These are phyloP conservation scores for Porphyrio hochstetteri DNA, from an alignment of 2,113 vertebrate genomes.

Conservation along the genomic window DNA sequence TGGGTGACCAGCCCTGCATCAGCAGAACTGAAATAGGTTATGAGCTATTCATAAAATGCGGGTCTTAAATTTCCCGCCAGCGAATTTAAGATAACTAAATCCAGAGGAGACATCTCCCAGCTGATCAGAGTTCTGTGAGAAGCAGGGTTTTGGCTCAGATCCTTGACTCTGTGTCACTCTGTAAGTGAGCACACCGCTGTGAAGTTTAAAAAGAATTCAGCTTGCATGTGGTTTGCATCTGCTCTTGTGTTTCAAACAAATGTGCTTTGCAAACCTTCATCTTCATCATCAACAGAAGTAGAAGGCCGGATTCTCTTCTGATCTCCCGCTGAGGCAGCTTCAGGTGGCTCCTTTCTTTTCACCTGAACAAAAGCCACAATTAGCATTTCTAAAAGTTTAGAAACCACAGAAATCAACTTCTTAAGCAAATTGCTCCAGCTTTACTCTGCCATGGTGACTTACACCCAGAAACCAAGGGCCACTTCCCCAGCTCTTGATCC, in stretches of 20 bases:
- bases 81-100: background rate
- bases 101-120: background rate
- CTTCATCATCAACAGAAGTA: conserved; percentile 91
- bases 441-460: background rate
- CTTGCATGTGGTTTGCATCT: conserved; percentile 20
- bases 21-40: background rate
- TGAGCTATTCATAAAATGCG: background rate
- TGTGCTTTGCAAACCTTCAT: conserved; percentile 84
- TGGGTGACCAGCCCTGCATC: background rate
- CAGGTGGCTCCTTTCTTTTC: conserved; percentile 96
- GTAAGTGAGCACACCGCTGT: background rate
- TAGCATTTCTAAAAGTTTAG: conserved; percentile 57
- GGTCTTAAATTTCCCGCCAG: background rate
- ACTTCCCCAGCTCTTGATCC: conserved; percentile 27
- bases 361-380: conserved; percentile 81
- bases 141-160: background rate
- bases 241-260: conserved; percentile 31
- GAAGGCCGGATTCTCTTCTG: conserved; percentile 93
- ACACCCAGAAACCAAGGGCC: conserved; percentile 1
- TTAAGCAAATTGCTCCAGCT: conserved; percentile 29
- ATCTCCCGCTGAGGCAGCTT: conserved; percentile 83
- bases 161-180: background rate
- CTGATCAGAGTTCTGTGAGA: background rate
- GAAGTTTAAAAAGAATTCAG: conserved; percentile 43
- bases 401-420: conserved; percentile 50